phyloP scores from a whole-genome alignment of 2,113 vertebrate genomes.

The Carassius auratus region DNA sequence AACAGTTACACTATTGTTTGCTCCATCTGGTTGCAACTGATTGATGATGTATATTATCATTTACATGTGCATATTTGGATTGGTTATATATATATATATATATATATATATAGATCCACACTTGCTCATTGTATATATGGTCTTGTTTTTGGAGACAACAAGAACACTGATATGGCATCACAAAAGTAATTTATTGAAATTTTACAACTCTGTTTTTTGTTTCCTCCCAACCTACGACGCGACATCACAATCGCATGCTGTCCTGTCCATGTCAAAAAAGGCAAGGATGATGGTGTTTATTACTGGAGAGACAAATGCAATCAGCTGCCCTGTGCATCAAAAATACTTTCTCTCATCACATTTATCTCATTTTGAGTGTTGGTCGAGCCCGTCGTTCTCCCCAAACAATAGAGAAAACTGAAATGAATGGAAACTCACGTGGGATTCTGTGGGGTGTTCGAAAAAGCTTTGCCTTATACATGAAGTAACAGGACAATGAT shows the following conservation, averaged over 20 bases:
- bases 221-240: conserved; percentile 64
- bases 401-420: conserved; percentile 45
- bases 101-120: too few species aligned
- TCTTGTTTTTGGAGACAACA: conserved; percentile 17
- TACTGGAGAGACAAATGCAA: conserved; percentile 68
- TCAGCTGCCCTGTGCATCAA: conserved; percentile 67
- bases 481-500: conserved; percentile 31
- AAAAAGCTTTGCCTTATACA: conserved; percentile 14
- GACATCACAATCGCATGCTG: conserved; percentile 74
- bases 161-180: conserved; percentile 58
- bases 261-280: conserved; percentile 60
- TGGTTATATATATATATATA: too few species aligned
- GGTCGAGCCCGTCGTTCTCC: conserved; percentile 44
- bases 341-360: conserved; percentile 70
- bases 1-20: too few species aligned
- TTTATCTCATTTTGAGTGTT: conserved; percentile 57
- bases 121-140: not conserved
- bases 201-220: conserved; percentile 74
- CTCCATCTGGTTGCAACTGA: too few species aligned
- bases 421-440: conserved; percentile 26
- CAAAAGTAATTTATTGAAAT: conserved; percentile 83
- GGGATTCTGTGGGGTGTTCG: not conserved
- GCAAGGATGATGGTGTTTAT: conserved; percentile 62
- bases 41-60: too few species aligned
- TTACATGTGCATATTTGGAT: too few species aligned